Evolutionary conservation across 2,888 invertebrate genomes (phyloP).

Genomic region (Philopedon plagiatum): DNA sequence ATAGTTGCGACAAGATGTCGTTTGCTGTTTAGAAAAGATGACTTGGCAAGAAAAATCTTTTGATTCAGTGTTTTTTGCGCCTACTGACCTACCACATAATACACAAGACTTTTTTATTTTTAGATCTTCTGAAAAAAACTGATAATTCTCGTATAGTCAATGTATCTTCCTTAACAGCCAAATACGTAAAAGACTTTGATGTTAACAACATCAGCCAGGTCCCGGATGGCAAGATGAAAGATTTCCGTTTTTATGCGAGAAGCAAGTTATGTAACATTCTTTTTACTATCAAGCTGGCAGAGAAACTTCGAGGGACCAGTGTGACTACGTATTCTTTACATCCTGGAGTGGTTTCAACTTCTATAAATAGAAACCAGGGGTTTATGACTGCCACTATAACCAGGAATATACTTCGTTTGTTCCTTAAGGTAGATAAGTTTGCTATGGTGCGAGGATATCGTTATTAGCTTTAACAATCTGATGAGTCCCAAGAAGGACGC

Average conservation of each 20-base stretch:
- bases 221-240: neutral
- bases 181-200: neutral
- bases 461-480: too few relatives aligned
- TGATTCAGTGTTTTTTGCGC: too few relatives aligned
- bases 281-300: slow-evolving; percentile 57
- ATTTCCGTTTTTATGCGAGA: slow-evolving; percentile 14
- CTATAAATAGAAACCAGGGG: slow-evolving; percentile 19
- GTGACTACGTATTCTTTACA: slow-evolving; percentile 58
- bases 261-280: slow-evolving; percentile 58
- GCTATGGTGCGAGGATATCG: too few relatives aligned
- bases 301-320: slow-evolving; percentile 52
- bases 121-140: slow-evolving; percentile 37
- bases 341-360: slow-evolving; percentile 57
- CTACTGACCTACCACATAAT: too few relatives aligned
- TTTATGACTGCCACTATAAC: neutral
- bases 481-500: too few relatives aligned
- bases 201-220: slow-evolving; percentile 10
- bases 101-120: neutral
- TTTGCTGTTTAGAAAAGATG: too few relatives aligned
- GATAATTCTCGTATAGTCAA: slow-evolving; percentile 38
- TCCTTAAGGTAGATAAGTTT: slow-evolving; percentile 41
- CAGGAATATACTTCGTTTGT: neutral
- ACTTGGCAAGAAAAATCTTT: too few relatives aligned
- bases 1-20: too few relatives aligned
- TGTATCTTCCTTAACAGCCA: slow-evolving; percentile 32